Percentiles rank a stretch among this genome's conserved stretches.
phyloP scores from a whole-genome alignment of 2,888 invertebrate species.

The Torymus auratus region DNA sequence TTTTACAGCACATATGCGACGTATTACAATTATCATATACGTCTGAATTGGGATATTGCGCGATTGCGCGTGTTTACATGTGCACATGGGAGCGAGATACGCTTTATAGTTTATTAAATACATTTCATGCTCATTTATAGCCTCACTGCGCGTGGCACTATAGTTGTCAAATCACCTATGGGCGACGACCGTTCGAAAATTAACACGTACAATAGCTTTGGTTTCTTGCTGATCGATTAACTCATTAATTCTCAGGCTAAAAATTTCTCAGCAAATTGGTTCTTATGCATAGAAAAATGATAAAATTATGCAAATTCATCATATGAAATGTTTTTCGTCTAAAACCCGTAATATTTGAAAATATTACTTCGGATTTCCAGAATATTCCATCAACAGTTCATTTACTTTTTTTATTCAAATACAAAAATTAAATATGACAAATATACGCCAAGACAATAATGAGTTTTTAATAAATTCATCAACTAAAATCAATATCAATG shows the following conservation, averaged over 20 bases:
- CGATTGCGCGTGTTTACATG: background rate
- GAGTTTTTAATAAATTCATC: no score
- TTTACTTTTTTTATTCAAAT: no score
- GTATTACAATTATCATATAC: background rate
- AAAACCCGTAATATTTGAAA: no score
- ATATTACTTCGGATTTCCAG: no score
- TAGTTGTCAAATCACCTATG: background rate
- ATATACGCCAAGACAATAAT: no score
- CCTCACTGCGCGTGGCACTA: constrained; percentile 15
- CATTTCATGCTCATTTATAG: background rate
- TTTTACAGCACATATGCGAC: constrained; percentile 22
- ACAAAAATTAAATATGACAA: no score
- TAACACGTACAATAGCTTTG: constrained; percentile 23
- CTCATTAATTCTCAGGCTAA: background rate
- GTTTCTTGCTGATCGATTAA: background rate
- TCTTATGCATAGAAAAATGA: no score
- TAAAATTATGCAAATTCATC: no score
- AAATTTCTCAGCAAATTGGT: no score
- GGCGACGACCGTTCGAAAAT: constrained; percentile 18
- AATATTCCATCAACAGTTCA: no score
- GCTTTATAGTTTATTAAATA: constrained; percentile 28
- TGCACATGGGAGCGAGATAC: constrained; percentile 8
- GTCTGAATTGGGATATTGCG: constrained; percentile 10
- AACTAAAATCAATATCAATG: no score
- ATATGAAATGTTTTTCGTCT: no score